Evolutionary conservation across 2,888 invertebrate genomes (phyloP).

Genomic region (Argyresthia goedartella): DNA sequence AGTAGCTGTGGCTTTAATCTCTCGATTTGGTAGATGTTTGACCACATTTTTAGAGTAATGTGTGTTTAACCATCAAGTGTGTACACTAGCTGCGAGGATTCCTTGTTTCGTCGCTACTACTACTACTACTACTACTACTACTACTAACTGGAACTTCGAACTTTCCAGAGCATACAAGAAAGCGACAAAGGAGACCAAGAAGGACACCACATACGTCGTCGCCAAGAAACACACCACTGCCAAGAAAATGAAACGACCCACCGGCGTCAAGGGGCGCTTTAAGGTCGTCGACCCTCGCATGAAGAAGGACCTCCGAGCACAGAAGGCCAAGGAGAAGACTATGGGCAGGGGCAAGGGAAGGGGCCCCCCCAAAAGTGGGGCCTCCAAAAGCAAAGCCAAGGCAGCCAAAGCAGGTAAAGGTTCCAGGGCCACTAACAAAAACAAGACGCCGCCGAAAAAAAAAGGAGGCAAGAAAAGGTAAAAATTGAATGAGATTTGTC

Average conservation of each 20-base stretch:
- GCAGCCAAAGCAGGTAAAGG: neutral
- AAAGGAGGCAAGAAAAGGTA: constrained; percentile 37
- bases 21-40: too few relatives aligned
- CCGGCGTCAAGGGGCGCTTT: constrained; percentile 91
- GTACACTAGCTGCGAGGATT: too few relatives aligned
- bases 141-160: neutral
- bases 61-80: too few relatives aligned
- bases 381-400: neutral
- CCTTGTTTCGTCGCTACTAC: neutral
- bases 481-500: too few relatives aligned
- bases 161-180: constrained; percentile 87
- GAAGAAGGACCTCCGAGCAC: constrained; percentile 91
- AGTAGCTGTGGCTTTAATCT: too few relatives aligned
- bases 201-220: constrained; percentile 93
- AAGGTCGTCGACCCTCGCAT: constrained; percentile 96
- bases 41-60: too few relatives aligned
- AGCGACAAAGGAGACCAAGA: constrained; percentile 86
- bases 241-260: constrained; percentile 82
- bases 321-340: constrained; percentile 73
- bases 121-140: neutral
- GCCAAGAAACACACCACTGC: constrained; percentile 88
- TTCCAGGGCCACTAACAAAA: constrained; percentile 9
- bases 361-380: neutral
- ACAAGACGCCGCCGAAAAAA: constrained; percentile 24
- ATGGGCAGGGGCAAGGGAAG: constrained; percentile 43